Evolutionary conservation across 2,888 invertebrate species (phyloP), one percentile per base, ranked within the genome.

Genomic region (Drosophila falleni): DNA sequence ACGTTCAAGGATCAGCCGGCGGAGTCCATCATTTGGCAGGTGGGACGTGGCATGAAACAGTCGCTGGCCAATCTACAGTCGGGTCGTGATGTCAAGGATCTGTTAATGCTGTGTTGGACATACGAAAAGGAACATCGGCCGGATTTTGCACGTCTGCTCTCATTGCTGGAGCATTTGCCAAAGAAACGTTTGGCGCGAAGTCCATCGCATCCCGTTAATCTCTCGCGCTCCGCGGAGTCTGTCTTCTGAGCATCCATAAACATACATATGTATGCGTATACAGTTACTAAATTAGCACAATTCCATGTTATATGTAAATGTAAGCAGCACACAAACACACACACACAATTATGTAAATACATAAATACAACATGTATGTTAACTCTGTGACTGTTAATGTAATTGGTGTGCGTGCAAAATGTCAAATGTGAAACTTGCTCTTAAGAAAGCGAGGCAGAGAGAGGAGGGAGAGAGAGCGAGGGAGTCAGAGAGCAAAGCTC

Each of bases 11-110:
- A 96, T 15, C 97, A 98, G 91, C 97, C 98, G 15, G 96, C 98
- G 0, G 99, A 99, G 93, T 96, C 98, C 3, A 96, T 99, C 71
- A 98, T 99, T 89, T 99, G 98, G 98, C 98, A 98, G 92, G 98
- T 99, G 51, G 99, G 99, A 5, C 96, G 97, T 90, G 99, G 99
- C 62, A 96, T 98, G 94, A 99, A 99, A 90, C 98, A 98, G 92
- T 96, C 98, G 31, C 94, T 99, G 67, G 97, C 97, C 62, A 97
- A 97, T 93, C 95, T 99, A 85, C 98, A 98, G 92, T 97, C 98
- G 51, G 97, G 98, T 15, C 95, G 97, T 73, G 99, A 99, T 93
- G 98, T 99, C 74, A 99, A 99, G 97, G 99, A 99, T 91, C 97
- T 99, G 88, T 93, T 99, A 82, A 98, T 99, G 97, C 94, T 96